Base-by-base conservation (phyloP, 2,888 invertebrate genomes). In the Metellina segmentata region DNA sequence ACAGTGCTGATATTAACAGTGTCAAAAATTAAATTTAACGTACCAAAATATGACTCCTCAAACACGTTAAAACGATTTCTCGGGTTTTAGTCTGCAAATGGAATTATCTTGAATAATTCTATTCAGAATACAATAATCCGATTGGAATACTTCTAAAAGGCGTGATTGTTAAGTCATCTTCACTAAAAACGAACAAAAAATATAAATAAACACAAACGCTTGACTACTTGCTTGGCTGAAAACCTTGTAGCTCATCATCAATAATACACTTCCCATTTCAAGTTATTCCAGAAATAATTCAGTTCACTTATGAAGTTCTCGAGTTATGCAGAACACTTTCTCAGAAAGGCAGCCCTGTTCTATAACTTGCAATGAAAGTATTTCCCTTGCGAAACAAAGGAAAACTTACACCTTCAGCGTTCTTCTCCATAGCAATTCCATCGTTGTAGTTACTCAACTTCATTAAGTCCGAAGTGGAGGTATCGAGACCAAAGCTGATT, bases 161-260 rank as follows among this genome's bases (percentile, higher is more conserved):
- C 34, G n/a, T 75, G 51, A 75, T 34, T 48, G 16, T 51, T 85
- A n/a, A 61, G 48, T 85, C 74, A 75, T 53, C 53, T 53, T 49
- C 69, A 82, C 61, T 19, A 53, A 51, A 48, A 69, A 83, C 77
- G 51, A 78, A 89, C 83, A 83, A 61, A 82, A 81, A 89, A 70
- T 83, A 83, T 88, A 88, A 88, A 88, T 88, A 88, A 90, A 85
- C 78, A 79, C 48, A 90, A 79, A 85, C 81, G 75, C 75, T 85
- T 90, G 90, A 90, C 90, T 90, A 90, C 81, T 75, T 86, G 78
- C 75, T 85, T 85, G 85, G 85, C 90, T 81, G 71, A 34, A 79
- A 90, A 81, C 70, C 74, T 81, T 61, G 61, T 16, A 11, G 61
- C 13, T 61, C 61, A 61, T 5, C 61, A 61, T 61, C 61, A 61